Base-by-base conservation (phyloP, 2,888 invertebrate species). In the Andrena marginata region DNA sequence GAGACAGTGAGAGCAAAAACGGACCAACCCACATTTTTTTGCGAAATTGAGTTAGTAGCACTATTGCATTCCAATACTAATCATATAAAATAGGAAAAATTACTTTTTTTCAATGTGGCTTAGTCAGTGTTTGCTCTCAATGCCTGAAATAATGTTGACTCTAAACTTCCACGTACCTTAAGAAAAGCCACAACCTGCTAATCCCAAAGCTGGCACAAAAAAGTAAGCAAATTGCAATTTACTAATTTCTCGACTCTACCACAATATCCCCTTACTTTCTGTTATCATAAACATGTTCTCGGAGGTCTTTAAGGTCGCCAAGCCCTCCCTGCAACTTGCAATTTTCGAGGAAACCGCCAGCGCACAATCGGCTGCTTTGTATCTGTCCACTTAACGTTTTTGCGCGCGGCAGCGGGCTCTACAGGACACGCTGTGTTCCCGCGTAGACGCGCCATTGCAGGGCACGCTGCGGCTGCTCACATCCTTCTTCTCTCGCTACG, bases 331-430 rank as follows among this genome's bases (percentile, higher is more conserved):
- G 42, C 10, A 7, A 31, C 35, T 31, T 8, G 60, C 42, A 70
- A 69, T 80, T 80, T 42, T 59, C 72, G 59, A 72, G 72, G 59
- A 64, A 78, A 78, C 68, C 35, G 59, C 31, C 49, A 16, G 8
- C 48, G 51, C 35, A 80, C 72, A 80, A 80, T 80, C 72, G 78
- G 72, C 26, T n/a, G 78, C 73, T 73, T 78, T 80, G 72, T 80
- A 73, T 64, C 70, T 77, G 77, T 71, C 80, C 80, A 70, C 51
- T 65, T 49, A 65, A n/a, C 13, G 59, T 79, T 77, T 71, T 71
- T 77, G 42, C 26, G 5, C 16, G 13, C 33, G 67, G 64, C 54
- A 10, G 4, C 16, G 10, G 23, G n/a, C n/a, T 77, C 51, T 62
- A 51, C 49, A 35, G 54, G 65, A 77, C 65, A 72, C 56, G 23